Evolutionary conservation across 2,113 vertebrate species (phyloP).

Genomic region (Microtus montanus): DNA sequence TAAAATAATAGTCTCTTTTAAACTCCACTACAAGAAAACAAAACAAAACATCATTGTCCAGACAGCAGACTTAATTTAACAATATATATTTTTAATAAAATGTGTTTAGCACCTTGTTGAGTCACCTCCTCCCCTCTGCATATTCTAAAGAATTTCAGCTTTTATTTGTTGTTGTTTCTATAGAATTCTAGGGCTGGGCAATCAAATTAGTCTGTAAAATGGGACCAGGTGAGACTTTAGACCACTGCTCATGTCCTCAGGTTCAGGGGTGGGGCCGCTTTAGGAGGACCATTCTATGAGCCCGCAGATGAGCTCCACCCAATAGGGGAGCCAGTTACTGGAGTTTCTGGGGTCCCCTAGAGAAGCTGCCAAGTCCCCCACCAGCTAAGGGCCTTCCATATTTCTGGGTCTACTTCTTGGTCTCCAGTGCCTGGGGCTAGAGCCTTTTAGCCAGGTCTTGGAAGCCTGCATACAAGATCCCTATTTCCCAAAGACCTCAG

Average conservation of each 20-base stretch:
- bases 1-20: slow-evolving; percentile 97
- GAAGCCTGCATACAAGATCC: slow-evolving; percentile 8
- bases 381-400: not conserved
- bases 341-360: slow-evolving; percentile 1
- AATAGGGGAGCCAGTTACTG: slow-evolving; percentile 52
- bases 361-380: not conserved
- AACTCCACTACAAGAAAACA: slow-evolving; percentile 94
- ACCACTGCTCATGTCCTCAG: slow-evolving; percentile 77
- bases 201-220: slow-evolving; percentile 84
- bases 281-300: not conserved
- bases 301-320: not conserved
- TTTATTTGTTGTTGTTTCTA: slow-evolving; percentile 65
- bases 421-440: not conserved
- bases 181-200: slow-evolving; percentile 90
- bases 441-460: not conserved
- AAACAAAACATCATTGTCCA: slow-evolving; percentile 95
- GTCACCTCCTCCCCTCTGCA: slow-evolving; percentile 91
- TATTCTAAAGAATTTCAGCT: slow-evolving; percentile 87
- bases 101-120: slow-evolving; percentile 97
- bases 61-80: slow-evolving; percentile 97
- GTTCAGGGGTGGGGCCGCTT: not conserved
- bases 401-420: not conserved
- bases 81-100: slow-evolving; percentile 97
- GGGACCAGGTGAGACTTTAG: slow-evolving; percentile 74
- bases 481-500: slow-evolving; percentile 27